Evolutionary conservation across 2,888 invertebrate species (phyloP).

Genomic region (Pristionchus arcanus): DNA sequence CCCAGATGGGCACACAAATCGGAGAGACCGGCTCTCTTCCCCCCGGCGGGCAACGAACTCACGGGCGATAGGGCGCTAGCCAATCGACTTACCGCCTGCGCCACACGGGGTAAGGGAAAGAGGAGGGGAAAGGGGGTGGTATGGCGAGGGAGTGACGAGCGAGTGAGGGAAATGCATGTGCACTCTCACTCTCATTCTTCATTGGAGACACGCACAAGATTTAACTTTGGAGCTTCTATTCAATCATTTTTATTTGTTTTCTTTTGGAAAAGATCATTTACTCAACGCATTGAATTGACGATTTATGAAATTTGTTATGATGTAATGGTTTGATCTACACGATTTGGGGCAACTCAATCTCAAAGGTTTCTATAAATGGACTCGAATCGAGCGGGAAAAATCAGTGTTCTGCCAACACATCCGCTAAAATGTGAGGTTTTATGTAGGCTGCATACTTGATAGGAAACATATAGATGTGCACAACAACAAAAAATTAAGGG

Average conservation of each 20-base stretch:
- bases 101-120: neutral
- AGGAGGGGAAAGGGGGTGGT: neutral
- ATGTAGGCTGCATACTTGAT: no score
- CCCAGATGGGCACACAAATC: neutral
- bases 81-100: constrained; percentile 43
- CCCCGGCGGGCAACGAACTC: constrained; percentile 19
- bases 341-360: neutral
- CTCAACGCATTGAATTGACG: no score
- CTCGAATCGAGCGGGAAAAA: neutral
- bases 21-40: constrained; percentile 20
- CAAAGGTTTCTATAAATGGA: neutral
- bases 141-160: neutral
- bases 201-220: no score
- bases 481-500: neutral
- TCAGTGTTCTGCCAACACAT: neutral
- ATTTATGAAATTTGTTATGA: no score
- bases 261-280: no score
- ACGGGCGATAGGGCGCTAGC: neutral
- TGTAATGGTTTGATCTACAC: neutral
- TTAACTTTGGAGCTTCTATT: no score
- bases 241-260: no score
- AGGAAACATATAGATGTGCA: no score
- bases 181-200: neutral
- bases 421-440: neutral
- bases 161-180: neutral